Conservation (phyloP, 1,140 invertebrate genomes). For the Papilio polytes region DNA sequence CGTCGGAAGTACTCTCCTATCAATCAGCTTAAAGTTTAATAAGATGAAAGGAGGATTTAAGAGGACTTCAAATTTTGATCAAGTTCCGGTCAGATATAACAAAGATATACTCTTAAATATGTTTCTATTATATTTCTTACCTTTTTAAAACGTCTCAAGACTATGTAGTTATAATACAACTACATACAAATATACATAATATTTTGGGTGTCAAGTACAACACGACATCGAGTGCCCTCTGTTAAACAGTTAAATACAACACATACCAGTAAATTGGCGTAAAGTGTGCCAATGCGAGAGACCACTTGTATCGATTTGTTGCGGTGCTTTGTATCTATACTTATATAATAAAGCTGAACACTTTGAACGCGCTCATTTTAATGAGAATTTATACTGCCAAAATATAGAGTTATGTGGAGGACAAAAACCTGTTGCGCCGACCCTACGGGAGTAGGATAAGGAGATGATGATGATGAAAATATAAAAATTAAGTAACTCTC, state of each 20-base stretch:
- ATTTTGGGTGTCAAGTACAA: conserved; percentile 28
- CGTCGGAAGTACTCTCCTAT: neutral
- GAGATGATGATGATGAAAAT: no score
- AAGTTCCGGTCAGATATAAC: no score
- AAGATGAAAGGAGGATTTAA: no score
- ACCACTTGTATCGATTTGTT: conserved; percentile 33
- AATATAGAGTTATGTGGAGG: no score
- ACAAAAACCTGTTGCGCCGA: no score
- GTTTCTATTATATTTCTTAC: no score
- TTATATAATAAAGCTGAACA: neutral
- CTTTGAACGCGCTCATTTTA: neutral
- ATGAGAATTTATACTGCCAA: neutral
- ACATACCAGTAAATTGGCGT: conserved; percentile 33
- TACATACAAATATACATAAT: neutral
- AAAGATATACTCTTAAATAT: no score
- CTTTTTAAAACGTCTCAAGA: no score
- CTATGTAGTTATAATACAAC: neutral
- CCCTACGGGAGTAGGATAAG: no score
- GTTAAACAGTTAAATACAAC: conserved; percentile 36
- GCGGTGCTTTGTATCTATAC: conserved; percentile 17
- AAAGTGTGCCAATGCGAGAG: conserved; percentile 38
- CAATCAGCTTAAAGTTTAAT: neutral
- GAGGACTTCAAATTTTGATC: no score
- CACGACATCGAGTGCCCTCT: conserved; percentile 23
- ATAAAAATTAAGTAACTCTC: no score